Conservation (phyloP, 2,113 vertebrate species). For the Heterocephalus glaber region DNA sequence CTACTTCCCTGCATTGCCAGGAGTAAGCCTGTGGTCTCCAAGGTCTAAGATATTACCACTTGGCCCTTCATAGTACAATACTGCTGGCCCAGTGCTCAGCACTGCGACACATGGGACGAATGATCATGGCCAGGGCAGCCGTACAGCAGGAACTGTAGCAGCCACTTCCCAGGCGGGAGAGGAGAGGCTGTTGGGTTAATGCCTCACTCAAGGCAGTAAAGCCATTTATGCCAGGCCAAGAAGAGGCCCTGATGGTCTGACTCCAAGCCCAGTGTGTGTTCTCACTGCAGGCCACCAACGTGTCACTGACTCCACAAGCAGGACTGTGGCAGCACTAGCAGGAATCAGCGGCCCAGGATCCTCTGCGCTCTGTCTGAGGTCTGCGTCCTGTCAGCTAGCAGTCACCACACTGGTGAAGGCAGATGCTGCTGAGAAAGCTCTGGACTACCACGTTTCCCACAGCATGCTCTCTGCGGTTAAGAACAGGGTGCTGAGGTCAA, state of each 20-base stretch:
- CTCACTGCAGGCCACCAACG: background rate
- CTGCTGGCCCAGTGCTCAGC: background rate
- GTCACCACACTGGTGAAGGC: background rate
- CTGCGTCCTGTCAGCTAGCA: background rate
- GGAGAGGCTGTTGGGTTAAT: background rate
- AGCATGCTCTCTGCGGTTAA: background rate
- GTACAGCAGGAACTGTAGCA: background rate
- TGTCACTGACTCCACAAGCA: background rate
- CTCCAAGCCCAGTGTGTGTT: background rate
- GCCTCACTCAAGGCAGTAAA: background rate
- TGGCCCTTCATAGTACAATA: background rate
- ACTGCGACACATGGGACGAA: background rate
- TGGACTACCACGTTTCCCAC: background rate
- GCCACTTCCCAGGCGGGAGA: background rate
- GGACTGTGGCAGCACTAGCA: background rate
- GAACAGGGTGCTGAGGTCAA: background rate
- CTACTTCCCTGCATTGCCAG: fast-evolving
- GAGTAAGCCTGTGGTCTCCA: background rate
- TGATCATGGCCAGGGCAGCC: background rate
- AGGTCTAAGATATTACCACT: background rate
- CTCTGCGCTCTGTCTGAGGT: background rate
- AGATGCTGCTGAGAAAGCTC: background rate
- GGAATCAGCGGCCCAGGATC: background rate
- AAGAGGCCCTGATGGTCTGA: fast-evolving
- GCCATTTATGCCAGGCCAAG: too few relatives aligned